A percentile compares a stretch with the other conserved stretches of the same genome.
These are phyloP conservation scores for Hemistola chrysoprasaria DNA, from an alignment of 2,888 invertebrate genomes.

Conservation along the genomic window DNA sequence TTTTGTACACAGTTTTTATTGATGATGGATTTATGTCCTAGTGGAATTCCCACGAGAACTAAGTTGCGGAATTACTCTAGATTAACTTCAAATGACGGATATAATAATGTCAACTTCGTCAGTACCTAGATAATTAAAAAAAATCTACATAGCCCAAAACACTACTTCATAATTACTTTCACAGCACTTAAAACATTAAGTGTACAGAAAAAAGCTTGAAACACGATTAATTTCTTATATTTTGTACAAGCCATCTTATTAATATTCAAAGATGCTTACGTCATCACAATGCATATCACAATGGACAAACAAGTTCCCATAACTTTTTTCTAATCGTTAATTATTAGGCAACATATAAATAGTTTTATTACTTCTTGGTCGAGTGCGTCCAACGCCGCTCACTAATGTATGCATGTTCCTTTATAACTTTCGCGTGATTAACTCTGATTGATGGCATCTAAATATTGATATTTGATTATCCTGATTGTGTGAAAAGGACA, in stretches of 20 bases:
- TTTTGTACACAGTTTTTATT: no score
- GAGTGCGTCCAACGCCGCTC: constrained; percentile 61
- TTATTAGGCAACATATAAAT: constrained; percentile 48
- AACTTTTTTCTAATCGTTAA: constrained; percentile 68
- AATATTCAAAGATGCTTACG: constrained; percentile 68
- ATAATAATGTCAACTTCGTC: no score
- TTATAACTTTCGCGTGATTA: constrained; percentile 81
- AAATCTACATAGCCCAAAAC: no score
- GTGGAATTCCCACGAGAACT: no score
- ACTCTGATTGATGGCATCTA: constrained; percentile 80
- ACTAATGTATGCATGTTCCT: constrained; percentile 78
- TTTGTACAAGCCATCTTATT: constrained; percentile 51
- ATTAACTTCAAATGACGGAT: no score
- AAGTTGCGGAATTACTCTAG: no score
- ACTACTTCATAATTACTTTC: no score
- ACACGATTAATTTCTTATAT: constrained; percentile 3
- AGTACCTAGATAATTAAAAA: no score
- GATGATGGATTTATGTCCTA: no score
- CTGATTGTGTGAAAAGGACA: constrained; percentile 45
- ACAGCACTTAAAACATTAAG: background rate
- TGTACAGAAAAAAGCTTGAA: background rate
- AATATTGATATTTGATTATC: constrained; percentile 75
- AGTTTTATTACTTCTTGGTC: constrained; percentile 48
- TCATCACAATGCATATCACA: constrained; percentile 67
- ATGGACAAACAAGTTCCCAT: constrained; percentile 57